These are phyloP conservation scores for Danio kyathit DNA, from an alignment of 2,797 vertebrate genomes.

Conservation along the genomic window DNA sequence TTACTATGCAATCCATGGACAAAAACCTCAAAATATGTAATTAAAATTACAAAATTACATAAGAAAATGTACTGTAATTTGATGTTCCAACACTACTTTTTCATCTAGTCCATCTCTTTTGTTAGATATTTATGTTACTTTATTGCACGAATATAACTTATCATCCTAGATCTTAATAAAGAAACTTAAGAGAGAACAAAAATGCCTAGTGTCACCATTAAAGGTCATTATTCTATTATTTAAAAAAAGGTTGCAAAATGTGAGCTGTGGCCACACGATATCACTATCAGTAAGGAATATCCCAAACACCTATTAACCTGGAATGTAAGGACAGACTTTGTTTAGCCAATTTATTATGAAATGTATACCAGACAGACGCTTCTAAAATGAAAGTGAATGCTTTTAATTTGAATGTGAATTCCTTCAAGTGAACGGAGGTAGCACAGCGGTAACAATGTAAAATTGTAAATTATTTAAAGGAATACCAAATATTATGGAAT, in stretches of 20 bases:
- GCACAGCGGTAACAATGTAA: not conserved
- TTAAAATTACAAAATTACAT: slow-evolving; percentile 32
- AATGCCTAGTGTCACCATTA: not conserved
- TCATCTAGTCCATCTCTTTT: not conserved
- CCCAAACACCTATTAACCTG: not conserved
- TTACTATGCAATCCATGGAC: slow-evolving; percentile 6
- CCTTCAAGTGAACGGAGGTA: not conserved
- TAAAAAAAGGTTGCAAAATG: not conserved
- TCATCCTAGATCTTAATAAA: not conserved
- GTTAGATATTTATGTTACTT: not conserved
- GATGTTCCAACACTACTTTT: not conserved
- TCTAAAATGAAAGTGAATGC: not conserved
- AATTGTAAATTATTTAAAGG: not conserved
- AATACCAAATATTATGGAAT: not conserved
- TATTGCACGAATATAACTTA: slow-evolving; percentile 30
- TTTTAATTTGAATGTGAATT: not conserved
- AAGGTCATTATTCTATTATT: too few species aligned
- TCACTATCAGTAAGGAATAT: not conserved
- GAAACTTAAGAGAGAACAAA: not conserved
- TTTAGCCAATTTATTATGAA: not conserved
- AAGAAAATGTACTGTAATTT: not conserved
- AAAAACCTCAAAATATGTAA: slow-evolving; percentile 14
- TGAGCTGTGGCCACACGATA: slow-evolving; percentile 15
- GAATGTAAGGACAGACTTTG: not conserved
- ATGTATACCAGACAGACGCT: not conserved